Base-by-base conservation (phyloP, 2,797 vertebrate genomes). In the Oryzias sinensis region DNA sequence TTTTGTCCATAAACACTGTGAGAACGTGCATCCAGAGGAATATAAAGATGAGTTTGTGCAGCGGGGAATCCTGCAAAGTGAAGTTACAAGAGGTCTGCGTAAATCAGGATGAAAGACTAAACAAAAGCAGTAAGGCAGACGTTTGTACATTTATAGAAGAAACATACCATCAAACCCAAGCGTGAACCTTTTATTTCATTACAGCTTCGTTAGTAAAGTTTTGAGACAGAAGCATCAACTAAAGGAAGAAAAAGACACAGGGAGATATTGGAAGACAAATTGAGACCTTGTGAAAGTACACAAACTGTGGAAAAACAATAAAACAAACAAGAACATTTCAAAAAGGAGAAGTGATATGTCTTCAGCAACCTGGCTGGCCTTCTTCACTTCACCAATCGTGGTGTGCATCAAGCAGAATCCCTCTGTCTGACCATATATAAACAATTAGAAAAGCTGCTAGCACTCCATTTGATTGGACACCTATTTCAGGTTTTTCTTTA, bases 121-220 rank as follows among this genome's bases (percentile, higher is more conserved):
- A 22, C 27, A 63, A 56, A 49, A 53, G 37, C 53, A 53, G 50
- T 53, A 63, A 60, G 70, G 72, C 70, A 48, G 55, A 49, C 70
- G 53, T 65, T 66, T 69, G 53, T 65, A 49, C 17, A 66, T 8
- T 33, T 33, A 33, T 33, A 11, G 33, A 33, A 33, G 33, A 9
- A 33, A 33, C 8, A 33, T 11, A 33, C 5, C 2, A 59, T 63
- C 53, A 49, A 53, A 81, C 43, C 58, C 47, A 44, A 56, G n/a
- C 56, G 22, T 59, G 37, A 68, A 65, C 67, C 59, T 70, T 70
- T 75, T 44, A 68, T 81, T 70, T 66, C 50, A 70, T 59, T 65
- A 59, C 59, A 58, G 48, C 47, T 53, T 64, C 67, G 59, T n/a
- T 66, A 62, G 58, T 60, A 68, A 52, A 64, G 62, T 59, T 78